Conservation (phyloP, 92 coral and sea anemone species). For the Anthopleura xanthogrammica region DNA sequence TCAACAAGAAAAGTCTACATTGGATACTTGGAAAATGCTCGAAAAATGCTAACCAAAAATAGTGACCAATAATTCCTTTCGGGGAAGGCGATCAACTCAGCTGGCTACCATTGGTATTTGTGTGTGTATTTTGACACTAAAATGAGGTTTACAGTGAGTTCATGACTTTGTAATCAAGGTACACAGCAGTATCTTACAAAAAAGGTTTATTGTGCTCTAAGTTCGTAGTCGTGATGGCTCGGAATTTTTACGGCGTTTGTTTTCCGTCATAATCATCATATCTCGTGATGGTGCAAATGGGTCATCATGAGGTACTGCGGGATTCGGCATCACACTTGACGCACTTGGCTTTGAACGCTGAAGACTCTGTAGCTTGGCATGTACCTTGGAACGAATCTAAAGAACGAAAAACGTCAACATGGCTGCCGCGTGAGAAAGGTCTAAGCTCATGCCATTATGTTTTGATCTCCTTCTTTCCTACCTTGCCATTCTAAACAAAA, state of each 20-base stretch:
- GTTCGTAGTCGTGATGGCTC: background rate
- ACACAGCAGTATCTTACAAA: background rate
- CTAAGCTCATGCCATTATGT: too few relatives aligned
- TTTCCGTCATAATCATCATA: background rate
- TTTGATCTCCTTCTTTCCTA: too few relatives aligned
- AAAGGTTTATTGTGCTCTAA: background rate
- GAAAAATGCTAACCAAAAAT: too few relatives aligned
- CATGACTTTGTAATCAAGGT: background rate
- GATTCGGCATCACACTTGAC: constrained; percentile 13
- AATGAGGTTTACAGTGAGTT: too few relatives aligned
- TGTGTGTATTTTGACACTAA: too few relatives aligned
- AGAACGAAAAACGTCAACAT: background rate
- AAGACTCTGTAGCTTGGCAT: constrained; percentile 3
- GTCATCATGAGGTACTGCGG: background rate
- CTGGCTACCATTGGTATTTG: too few relatives aligned
- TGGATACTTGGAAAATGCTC: too few relatives aligned
- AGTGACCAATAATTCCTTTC: too few relatives aligned
- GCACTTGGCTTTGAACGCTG: constrained; percentile 13
- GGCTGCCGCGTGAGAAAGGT: too few relatives aligned
- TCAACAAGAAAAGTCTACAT: too few relatives aligned
- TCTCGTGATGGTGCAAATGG: background rate
- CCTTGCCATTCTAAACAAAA: too few relatives aligned
- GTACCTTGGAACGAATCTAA: constrained; percentile 27
- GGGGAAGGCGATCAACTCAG: too few relatives aligned
- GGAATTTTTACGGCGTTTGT: background rate